Base-by-base conservation (phyloP, 2,797 vertebrate genomes). In the Phataginus tetradactyla region DNA sequence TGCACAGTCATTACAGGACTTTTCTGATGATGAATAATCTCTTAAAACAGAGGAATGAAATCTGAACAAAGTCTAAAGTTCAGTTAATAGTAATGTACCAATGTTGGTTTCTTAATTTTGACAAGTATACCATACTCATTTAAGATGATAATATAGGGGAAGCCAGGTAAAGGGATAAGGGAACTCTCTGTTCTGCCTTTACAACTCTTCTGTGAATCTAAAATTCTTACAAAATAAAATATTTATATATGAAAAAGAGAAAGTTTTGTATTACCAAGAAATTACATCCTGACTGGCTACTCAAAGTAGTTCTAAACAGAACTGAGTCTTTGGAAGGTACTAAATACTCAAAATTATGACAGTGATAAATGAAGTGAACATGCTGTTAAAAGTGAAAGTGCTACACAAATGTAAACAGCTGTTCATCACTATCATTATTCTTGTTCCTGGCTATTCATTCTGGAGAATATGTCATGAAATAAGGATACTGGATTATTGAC, bases 21-120 rank as follows among this genome's bases (percentile, higher is more conserved):
- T 88, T 75, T 37, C 59, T 32, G 37, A n/a, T 74, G 37, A 81
- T 4, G 5, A 75, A 81, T 12, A 42, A 45, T 39, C 49, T 8
- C 23, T 61, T 66, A 27, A 55, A 92, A 42, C 63, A 45, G 68
- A 91, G n/a, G 39, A 79, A 57, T 20, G 10, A 27, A 29, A 94
- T 53, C 59, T 0, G 11, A 55, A 63, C n/a, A 17, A n/a, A 42
- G 75, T 17, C 81, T 75, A 11, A n/a, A 12, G 1, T 21, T 25
- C 5, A 29, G 42, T 84, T 7, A 39, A 12, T 7, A 66, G 29
- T 7, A 39, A 15, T 1, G 1, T 2, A 21, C 39, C 39, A 1
- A 23, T 0, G 29, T 32, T 9, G 6, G 6, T 11, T 18, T 81
- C n/a, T 74, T 7, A 7, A 29, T 11, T 61, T 51, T 42, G 57